Evolutionary conservation across 2,113 vertebrate genomes (phyloP), one percentile per base, ranked within the genome.

Genomic region (Genyomyrus donnyi): DNA sequence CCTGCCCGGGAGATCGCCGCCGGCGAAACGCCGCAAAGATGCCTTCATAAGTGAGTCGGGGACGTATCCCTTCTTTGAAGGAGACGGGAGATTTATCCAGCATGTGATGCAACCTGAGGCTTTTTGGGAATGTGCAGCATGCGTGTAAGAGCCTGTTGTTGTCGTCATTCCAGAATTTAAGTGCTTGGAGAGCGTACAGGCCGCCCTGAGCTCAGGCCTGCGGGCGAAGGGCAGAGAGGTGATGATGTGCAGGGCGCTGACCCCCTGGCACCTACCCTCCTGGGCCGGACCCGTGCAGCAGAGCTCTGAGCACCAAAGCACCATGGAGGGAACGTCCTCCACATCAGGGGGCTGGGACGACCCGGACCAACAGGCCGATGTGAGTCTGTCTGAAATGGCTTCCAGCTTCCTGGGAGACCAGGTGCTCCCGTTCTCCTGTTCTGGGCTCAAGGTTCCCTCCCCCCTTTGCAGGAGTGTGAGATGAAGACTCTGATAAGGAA

Each of bases 21-120:
- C 31, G 70, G 94, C 94, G 93, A 96, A 94, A 91, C 70, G 80
- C 27, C 90, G 92, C 89, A 95, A 90, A 89, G 96, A 97, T 87
- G 96, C 96, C 11, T 95, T 94, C 92, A 94, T 99, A 91, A 94
- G 97, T 99, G 93, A 97, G 97, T 96, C 35, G 17, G 27, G 6
- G 10, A 56, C 31, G 70, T 5, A 6, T 31, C 10, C n/a, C 27
- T 13, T 5, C 11, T 90, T 45, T 19, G 5, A 42, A 15, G n/a
- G n/a, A 31, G 62, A 45, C 19, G 3, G 19, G 21, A 88, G 27
- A 19, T 13, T n/a, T 88, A n/a, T 87, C 85, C 83, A 27, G 83
- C 31, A 21, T 42, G 17, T 42, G 15, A 15, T 86, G 10, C 84
- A 86, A 13, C 9, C 62, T 31, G 62, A 70, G 10, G 10, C 21